Percentiles rank a stretch among this genome's conserved stretches.
Evolutionary conservation across 2,888 invertebrate genomes (phyloP).

Genomic region (Macrostomum cliftonense): DNA sequence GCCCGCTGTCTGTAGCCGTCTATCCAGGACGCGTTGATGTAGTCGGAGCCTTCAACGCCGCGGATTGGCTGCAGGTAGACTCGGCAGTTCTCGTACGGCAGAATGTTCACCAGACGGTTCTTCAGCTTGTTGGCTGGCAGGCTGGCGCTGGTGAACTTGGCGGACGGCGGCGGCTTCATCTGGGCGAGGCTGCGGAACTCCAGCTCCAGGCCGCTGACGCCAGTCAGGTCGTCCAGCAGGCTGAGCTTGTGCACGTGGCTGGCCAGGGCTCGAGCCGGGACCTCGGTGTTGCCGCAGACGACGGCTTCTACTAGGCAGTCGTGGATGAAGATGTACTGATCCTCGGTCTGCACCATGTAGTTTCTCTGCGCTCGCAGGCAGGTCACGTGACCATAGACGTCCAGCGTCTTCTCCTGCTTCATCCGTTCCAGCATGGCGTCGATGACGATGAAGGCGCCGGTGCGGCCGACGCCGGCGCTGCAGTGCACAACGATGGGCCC

Average conservation of each 20-base stretch:
- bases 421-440: constrained; percentile 95
- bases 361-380: constrained; percentile 88
- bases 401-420: constrained; percentile 87
- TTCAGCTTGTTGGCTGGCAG: constrained; percentile 91
- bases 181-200: no score
- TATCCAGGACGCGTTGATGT: constrained; percentile 92
- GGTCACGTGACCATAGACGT: constrained; percentile 96
- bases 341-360: constrained; percentile 93
- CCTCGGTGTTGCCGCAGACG: constrained; percentile 84
- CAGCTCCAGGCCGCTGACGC: no score
- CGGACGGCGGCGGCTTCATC: background rate
- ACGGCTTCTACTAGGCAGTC: constrained; percentile 89
- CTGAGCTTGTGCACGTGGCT: constrained; percentile 82
- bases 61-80: constrained; percentile 77
- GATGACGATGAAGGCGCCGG: constrained; percentile 92
- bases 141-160: constrained; percentile 69
- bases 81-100: constrained; percentile 83
- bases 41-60: constrained; percentile 76
- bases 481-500: constrained; percentile 89
- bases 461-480: constrained; percentile 66
- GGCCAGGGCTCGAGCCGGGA: constrained; percentile 78
- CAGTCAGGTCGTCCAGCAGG: constrained; percentile 41
- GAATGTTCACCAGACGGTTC: constrained; percentile 86
- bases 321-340: constrained; percentile 97
- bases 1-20: constrained; percentile 55